Conservation (phyloP, 1,140 invertebrate species). For the Campoletis sonorensis region DNA sequence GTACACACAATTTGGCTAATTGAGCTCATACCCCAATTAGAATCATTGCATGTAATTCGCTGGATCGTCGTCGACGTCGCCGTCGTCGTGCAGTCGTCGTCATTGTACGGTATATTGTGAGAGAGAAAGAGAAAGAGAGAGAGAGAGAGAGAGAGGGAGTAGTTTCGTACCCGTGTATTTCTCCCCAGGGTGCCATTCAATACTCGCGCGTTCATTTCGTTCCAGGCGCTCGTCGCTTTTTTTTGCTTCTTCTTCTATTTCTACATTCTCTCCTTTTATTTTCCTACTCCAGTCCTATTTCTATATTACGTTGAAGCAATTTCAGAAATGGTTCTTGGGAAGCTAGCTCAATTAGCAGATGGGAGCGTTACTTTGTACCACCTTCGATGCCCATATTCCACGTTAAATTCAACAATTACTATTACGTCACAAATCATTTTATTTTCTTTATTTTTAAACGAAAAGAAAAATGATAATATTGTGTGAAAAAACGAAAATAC, state of each 20-base stretch:
- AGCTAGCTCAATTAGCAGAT: conserved; percentile 18
- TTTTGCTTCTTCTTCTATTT: not conserved
- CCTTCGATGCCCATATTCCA: conserved; percentile 32
- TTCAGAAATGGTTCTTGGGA: conserved; percentile 31
- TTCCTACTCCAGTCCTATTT: not conserved
- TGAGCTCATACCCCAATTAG: conserved; percentile 59
- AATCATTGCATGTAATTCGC: conserved; percentile 63
- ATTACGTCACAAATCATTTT: not conserved
- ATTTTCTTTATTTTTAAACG: no score
- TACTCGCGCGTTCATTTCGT: conserved; percentile 38
- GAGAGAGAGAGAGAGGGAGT: no score
- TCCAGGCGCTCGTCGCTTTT: not conserved
- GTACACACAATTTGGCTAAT: conserved; percentile 60
- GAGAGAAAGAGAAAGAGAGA: no score
- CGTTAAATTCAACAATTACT: conserved; percentile 21
- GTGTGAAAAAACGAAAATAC: no score
- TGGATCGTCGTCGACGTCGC: conserved; percentile 34
- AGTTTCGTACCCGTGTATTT: conserved; percentile 30
- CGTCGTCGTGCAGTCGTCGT: conserved; percentile 10
- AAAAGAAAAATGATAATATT: no score
- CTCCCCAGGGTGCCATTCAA: conserved; percentile 49
- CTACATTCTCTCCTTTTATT: not conserved
- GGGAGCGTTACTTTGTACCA: conserved; percentile 10
- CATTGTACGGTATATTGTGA: not conserved
- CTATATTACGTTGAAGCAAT: conserved; percentile 9